These are phyloP conservation scores for Drosophila ananassae DNA, from an alignment of 1,140 invertebrate genomes.

Conservation along the genomic window DNA sequence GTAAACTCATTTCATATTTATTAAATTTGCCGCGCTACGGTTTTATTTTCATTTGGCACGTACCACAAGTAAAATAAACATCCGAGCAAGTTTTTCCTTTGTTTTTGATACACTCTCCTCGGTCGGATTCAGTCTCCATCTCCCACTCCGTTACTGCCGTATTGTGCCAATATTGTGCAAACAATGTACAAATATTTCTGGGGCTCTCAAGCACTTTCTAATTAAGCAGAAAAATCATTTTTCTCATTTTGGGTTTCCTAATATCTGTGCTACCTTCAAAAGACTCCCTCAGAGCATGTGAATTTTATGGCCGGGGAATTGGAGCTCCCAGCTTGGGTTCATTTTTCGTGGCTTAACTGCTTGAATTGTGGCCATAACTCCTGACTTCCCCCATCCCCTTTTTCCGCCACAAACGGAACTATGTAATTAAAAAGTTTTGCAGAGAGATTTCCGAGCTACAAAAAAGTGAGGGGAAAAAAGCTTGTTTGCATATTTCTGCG, in stretches of 20 bases:
- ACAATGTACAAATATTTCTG: conserved; percentile 20
- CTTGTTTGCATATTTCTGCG: conserved; percentile 51
- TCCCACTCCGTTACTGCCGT: neutral
- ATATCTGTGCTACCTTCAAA: conserved; percentile 2
- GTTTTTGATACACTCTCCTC: conserved; percentile 18
- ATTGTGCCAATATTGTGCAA: conserved; percentile 16
- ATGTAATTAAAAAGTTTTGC: conserved; percentile 73
- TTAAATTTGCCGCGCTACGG: conserved; percentile 71
- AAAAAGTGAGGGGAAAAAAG: conserved; percentile 23
- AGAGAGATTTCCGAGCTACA: conserved; percentile 33
- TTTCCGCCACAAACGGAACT: conserved; percentile 39
- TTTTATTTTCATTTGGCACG: conserved; percentile 79
- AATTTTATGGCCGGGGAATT: conserved; percentile 12
- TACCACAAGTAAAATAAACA: conserved; percentile 66
- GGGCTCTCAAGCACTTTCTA: conserved; percentile 19
- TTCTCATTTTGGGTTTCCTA: neutral
- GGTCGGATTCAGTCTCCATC: neutral
- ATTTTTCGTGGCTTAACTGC: conserved; percentile 10
- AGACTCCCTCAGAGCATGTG: conserved; percentile 7
- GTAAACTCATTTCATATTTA: conserved; percentile 78
- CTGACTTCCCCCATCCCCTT: neutral
- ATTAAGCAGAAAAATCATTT: conserved; percentile 27
- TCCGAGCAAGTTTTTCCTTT: conserved; percentile 32
- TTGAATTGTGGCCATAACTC: conserved; percentile 24
- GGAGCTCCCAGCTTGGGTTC: conserved; percentile 2